A percentile compares a stretch with the other conserved stretches of the same genome.
These are phyloP conservation scores for Idaea aversata DNA, from an alignment of 2,888 invertebrate species.

Conservation along the genomic window DNA sequence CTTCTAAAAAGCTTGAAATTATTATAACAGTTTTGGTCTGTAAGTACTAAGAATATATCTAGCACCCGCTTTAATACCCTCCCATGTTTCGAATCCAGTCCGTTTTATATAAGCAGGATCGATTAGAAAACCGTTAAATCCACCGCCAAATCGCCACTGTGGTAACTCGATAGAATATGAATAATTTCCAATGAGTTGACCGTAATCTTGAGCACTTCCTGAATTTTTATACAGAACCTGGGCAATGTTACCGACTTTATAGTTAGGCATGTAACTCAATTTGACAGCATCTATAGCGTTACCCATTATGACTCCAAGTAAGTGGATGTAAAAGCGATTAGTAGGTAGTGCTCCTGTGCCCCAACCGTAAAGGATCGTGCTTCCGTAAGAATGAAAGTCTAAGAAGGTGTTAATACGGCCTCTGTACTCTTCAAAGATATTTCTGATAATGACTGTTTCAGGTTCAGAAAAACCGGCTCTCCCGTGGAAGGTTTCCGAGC, in stretches of 20 bases:
- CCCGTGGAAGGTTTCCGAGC: conserved; percentile 83
- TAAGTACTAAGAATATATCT: conserved; percentile 37
- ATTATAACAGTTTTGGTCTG: neutral
- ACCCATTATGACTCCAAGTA: conserved; percentile 61
- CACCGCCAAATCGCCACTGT: conserved; percentile 48
- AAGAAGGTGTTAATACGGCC: conserved; percentile 82
- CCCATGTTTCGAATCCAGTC: conserved; percentile 82
- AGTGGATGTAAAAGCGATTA: conserved; percentile 62
- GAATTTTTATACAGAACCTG: conserved; percentile 77
- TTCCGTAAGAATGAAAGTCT: conserved; percentile 88
- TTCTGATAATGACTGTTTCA: conserved; percentile 80
- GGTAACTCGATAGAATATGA: conserved; percentile 84
- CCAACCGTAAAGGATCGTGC: conserved; percentile 73
- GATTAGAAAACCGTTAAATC: conserved; percentile 76
- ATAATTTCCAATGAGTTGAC: conserved; percentile 72
- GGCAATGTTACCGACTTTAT: conserved; percentile 72
- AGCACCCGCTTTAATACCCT: conserved; percentile 76
- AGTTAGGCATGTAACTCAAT: conserved; percentile 61
- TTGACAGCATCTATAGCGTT: conserved; percentile 68
- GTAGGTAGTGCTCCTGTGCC: conserved; percentile 68
- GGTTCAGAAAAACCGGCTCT: conserved; percentile 82
- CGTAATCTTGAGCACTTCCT: conserved; percentile 84
- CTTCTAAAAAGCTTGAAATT: no score
- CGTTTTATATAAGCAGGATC: conserved; percentile 76
- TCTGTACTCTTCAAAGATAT: conserved; percentile 73